These are phyloP conservation scores for Labroides dimidiatus DNA, from an alignment of 2,797 vertebrate species.

Conservation along the genomic window DNA sequence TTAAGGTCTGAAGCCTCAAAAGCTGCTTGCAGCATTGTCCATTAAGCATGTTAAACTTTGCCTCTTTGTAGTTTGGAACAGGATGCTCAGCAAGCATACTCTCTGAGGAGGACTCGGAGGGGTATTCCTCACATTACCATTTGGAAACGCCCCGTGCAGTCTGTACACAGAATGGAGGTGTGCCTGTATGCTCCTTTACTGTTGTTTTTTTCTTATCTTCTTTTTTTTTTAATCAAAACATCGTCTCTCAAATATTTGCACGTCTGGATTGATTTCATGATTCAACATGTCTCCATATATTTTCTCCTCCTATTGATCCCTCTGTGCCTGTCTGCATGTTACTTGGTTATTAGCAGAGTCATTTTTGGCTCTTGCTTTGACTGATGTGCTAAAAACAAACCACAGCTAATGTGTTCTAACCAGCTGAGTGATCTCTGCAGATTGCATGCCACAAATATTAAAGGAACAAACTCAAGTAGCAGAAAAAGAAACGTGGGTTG, in stretches of 20 bases:
- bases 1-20: too few relatives aligned
- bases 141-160: too few relatives aligned
- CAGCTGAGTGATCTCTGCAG: conserved; percentile 22
- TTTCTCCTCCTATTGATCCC: conserved; percentile 41
- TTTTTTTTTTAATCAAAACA: too few relatives aligned
- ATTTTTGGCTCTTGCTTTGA: conserved; percentile 46
- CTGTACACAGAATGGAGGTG: conserved; percentile 4
- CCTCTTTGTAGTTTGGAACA: too few relatives aligned
- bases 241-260: conserved; percentile 7
- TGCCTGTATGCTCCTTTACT: neutral
- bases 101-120: too few relatives aligned
- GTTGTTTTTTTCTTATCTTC: too few relatives aligned
- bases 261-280: conserved; percentile 29
- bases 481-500: conserved; percentile 24
- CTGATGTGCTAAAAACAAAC: conserved; percentile 34
- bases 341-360: conserved; percentile 34
- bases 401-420: conserved; percentile 16
- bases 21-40: too few relatives aligned
- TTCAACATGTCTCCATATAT: conserved; percentile 19
- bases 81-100: too few relatives aligned
- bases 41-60: too few relatives aligned
- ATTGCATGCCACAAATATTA: conserved; percentile 29
- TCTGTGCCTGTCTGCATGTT: conserved; percentile 1
- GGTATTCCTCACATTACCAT: too few relatives aligned
- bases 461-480: conserved; percentile 4